Conservation (phyloP, 1,140 invertebrate genomes). For the Aricia agestis region DNA sequence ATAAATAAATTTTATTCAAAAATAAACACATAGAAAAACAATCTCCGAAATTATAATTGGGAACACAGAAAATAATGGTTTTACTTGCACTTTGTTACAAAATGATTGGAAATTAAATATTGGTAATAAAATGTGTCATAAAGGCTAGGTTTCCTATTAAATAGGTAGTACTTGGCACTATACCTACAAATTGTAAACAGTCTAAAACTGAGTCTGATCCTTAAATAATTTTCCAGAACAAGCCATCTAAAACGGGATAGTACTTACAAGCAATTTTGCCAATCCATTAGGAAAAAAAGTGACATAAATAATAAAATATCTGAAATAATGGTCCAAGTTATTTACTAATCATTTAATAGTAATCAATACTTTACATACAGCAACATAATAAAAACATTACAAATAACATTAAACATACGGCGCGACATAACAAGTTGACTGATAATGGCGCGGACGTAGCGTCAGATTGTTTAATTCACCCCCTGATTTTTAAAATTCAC, state of each 20-base stretch:
- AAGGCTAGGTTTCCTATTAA: no score
- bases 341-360: constrained; percentile 14
- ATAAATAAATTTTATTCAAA: background rate
- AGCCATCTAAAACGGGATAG: background rate
- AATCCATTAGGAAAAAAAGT: background rate
- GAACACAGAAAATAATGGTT: background rate
- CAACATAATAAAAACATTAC: constrained; percentile 13
- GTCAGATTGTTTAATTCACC: background rate
- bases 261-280: no score
- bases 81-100: background rate
- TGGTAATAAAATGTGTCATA: no score
- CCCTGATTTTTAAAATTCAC: background rate
- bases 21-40: background rate
- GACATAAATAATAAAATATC: background rate
- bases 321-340: constrained; percentile 6
- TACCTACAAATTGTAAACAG: no score
- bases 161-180: no score
- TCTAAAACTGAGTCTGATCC: no score
- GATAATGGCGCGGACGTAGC: background rate
- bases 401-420: constrained; percentile 7
- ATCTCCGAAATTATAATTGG: background rate
- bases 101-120: no score
- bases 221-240: no score
- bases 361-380: constrained; percentile 6
- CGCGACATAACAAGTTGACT: constrained; percentile 8